phyloP scores from a whole-genome alignment of 2,888 invertebrate genomes.

The Heliconius charithonia region DNA sequence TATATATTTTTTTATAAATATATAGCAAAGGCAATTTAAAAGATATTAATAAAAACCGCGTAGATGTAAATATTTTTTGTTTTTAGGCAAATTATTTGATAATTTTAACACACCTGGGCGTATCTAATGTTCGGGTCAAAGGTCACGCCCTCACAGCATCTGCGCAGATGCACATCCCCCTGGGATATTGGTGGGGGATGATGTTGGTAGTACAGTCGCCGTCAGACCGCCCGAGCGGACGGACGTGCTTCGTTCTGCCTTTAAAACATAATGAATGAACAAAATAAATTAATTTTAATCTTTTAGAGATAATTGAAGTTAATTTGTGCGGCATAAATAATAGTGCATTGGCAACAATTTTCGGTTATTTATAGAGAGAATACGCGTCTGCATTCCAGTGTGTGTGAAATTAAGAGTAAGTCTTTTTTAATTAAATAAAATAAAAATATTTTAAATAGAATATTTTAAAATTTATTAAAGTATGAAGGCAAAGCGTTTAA shows the following conservation, averaged over 20 bases:
- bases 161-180: slow-evolving; percentile 36
- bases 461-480: background rate
- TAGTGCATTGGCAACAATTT: slow-evolving; percentile 55
- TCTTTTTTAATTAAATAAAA: background rate
- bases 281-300: slow-evolving; percentile 31
- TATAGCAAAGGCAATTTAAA: too few species aligned
- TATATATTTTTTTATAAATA: background rate
- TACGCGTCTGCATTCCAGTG: slow-evolving; percentile 34
- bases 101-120: background rate
- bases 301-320: slow-evolving; percentile 27
- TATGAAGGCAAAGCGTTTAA: background rate
- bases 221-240: slow-evolving; percentile 24
- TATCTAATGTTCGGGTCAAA: slow-evolving; percentile 35
- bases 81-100: background rate
- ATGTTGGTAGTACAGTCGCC: slow-evolving; percentile 39
- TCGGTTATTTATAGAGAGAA: slow-evolving; percentile 53
- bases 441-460: background rate
- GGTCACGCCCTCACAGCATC: slow-evolving; percentile 32
- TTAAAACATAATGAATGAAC: slow-evolving; percentile 27
- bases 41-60: background rate
- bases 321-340: slow-evolving; percentile 47
- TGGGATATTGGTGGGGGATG: slow-evolving; percentile 13
- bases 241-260: slow-evolving; percentile 27
- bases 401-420: slow-evolving; percentile 4
- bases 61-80: background rate